phyloP scores from a whole-genome alignment of 2,113 vertebrate genomes.

The Platichthys flesus region DNA sequence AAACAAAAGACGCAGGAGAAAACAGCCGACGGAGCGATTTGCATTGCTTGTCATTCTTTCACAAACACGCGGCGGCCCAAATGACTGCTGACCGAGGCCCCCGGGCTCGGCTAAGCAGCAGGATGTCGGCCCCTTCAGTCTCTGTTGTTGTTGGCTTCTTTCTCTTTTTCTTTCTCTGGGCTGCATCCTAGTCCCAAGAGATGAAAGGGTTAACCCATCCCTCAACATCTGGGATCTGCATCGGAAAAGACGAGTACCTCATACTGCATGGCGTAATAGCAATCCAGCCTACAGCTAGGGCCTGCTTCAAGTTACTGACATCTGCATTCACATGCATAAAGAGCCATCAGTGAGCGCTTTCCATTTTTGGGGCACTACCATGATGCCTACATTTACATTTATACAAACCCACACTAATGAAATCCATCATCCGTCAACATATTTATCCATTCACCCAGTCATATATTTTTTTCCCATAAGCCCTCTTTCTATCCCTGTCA shows the following conservation, averaged over 20 bases:
- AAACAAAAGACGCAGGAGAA: constrained; percentile 67
- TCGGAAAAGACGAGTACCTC: constrained; percentile 62
- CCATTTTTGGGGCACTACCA: constrained; percentile 34
- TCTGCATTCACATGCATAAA: constrained; percentile 51
- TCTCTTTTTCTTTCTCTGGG: constrained; percentile 36
- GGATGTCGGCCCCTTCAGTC: constrained; percentile 71
- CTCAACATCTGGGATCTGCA: constrained; percentile 80
- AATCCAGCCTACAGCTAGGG: constrained; percentile 13
- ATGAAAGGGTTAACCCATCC: constrained; percentile 60
- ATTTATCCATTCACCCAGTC: constrained; percentile 43
- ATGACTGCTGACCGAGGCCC: constrained; percentile 61
- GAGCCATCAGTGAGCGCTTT: constrained; percentile 35
- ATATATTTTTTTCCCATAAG: constrained; percentile 18
- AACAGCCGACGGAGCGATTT: constrained; percentile 83
- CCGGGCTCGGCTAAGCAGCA: constrained; percentile 66
- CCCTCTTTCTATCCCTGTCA: constrained; percentile 42
- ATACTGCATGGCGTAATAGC: constrained; percentile 18
- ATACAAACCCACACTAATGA: constrained; percentile 40
- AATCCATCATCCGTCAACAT: constrained; percentile 29
- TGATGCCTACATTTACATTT: constrained; percentile 41
- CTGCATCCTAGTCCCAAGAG: constrained; percentile 51
- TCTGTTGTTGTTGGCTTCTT: constrained; percentile 65
- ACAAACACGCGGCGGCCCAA: constrained; percentile 69
- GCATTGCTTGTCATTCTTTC: constrained; percentile 75
- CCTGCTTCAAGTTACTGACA: constrained; percentile 26